phyloP scores from a whole-genome alignment of 2,888 invertebrate species.

The Hofmannophila pseudospretella region DNA sequence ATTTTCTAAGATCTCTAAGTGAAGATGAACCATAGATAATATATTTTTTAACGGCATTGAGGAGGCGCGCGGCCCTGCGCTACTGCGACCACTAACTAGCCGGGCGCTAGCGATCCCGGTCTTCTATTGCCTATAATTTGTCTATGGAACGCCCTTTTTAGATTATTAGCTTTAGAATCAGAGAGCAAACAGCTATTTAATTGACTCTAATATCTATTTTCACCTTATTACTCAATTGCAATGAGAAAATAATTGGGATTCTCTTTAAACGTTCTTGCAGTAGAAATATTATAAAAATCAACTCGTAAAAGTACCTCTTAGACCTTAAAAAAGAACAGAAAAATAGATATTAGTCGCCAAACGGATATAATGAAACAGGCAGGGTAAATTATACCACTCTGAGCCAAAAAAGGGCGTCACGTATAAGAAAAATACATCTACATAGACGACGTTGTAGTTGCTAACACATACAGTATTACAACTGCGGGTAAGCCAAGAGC shows the following conservation, averaged over 20 bases:
- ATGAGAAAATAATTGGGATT: too few relatives aligned
- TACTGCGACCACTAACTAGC: slow-evolving; percentile 54
- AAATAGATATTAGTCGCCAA: slow-evolving; percentile 4
- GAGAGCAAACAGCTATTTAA: background rate
- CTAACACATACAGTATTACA: slow-evolving; percentile 56
- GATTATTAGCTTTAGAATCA: slow-evolving; percentile 15
- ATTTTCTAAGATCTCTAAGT: slow-evolving; percentile 71
- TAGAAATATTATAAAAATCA: too few relatives aligned
- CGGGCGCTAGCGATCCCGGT: slow-evolving; percentile 37
- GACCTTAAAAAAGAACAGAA: too few relatives aligned
- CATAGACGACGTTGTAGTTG: slow-evolving; percentile 35
- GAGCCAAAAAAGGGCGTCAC: slow-evolving; percentile 35
- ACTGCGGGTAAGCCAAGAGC: slow-evolving; percentile 45
- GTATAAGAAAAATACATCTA: slow-evolving; percentile 43
- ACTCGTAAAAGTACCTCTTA: too few relatives aligned
- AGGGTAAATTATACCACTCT: background rate
- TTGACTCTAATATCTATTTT: slow-evolving; percentile 1
- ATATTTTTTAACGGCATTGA: slow-evolving; percentile 54
- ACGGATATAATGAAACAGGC: background rate
- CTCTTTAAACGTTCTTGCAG: background rate
- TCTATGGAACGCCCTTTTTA: slow-evolving; percentile 25
- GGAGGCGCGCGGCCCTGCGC: slow-evolving; percentile 67
- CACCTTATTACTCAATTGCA: background rate
- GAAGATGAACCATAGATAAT: slow-evolving; percentile 67
- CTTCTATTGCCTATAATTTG: slow-evolving; percentile 31